These are phyloP conservation scores for Phymorhynchus buccinoides DNA, from an alignment of 1,140 invertebrate species.

Conservation along the genomic window DNA sequence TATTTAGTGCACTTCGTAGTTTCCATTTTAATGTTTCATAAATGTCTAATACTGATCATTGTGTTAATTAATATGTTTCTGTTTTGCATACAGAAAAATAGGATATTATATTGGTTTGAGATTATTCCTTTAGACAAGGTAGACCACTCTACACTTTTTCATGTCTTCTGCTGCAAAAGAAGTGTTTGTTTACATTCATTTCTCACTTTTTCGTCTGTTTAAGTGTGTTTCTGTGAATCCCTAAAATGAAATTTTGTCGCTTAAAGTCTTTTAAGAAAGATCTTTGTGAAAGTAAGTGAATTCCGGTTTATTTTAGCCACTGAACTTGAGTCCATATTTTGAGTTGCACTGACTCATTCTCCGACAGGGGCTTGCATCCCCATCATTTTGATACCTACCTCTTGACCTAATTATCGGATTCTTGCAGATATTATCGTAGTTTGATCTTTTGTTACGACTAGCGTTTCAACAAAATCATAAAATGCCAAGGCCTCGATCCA, in stretches of 20 bases:
- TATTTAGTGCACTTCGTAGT: too few species aligned
- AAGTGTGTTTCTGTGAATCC: background rate
- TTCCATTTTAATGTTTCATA: too few species aligned
- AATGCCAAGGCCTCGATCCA: conserved; percentile 39
- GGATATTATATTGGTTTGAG: background rate
- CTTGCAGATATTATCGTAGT: too few species aligned
- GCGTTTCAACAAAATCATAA: background rate
- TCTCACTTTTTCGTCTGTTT: background rate
- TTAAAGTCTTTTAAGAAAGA: background rate
- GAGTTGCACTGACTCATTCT: too few species aligned
- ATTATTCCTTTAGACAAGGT: background rate
- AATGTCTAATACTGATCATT: too few species aligned
- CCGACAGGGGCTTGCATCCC: too few species aligned
- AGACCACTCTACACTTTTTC: background rate
- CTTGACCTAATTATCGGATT: too few species aligned
- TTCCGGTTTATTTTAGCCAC: background rate
- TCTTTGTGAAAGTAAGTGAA: background rate
- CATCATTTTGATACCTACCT: too few species aligned
- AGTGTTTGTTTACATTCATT: background rate
- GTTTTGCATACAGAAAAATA: too few species aligned
- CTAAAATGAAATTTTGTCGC: background rate
- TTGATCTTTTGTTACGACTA: background rate
- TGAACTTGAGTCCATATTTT: background rate
- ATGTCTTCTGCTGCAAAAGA: background rate
- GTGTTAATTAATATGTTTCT: too few species aligned